phyloP scores from a whole-genome alignment of 2,797 vertebrate genomes.

The Trematomus bernacchii region DNA sequence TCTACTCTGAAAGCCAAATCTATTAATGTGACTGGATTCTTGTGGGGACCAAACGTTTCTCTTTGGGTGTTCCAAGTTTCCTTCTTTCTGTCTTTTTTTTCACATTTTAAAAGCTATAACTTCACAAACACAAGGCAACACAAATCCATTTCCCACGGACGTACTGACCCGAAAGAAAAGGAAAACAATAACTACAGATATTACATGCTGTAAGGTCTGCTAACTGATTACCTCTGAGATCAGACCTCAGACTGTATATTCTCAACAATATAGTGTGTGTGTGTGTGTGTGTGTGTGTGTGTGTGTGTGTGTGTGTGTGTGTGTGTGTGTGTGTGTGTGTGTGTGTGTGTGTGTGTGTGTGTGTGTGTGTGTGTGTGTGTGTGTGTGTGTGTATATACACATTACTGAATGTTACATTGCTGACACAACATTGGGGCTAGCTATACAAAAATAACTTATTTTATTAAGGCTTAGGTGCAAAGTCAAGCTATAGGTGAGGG shows the following conservation, averaged over 20 bases:
- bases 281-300: no score
- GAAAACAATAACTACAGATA: background rate
- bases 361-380: no score
- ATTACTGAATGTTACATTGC: background rate
- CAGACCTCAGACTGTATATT: no score
- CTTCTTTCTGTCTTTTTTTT: background rate
- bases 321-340: no score
- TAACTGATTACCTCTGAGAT: no score
- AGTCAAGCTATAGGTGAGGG: no score
- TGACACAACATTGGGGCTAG: background rate
- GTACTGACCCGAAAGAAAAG: background rate
- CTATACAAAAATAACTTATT: background rate
- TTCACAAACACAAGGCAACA: background rate
- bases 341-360: no score
- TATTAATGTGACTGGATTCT: conserved; percentile 52
- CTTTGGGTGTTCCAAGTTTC: background rate
- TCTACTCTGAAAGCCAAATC: conserved; percentile 27
- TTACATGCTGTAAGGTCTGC: background rate
- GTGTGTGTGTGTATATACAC: no score
- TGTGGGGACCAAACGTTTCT: conserved; percentile 1
- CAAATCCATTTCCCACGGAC: conserved; percentile 11
- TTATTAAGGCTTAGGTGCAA: no score
- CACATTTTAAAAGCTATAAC: conserved; percentile 1
- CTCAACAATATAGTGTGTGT: no score
- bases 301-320: no score